Evolutionary conservation across 2,113 vertebrate genomes (phyloP), one percentile per base, ranked within the genome.

Genomic region (Leptosomus discolor): DNA sequence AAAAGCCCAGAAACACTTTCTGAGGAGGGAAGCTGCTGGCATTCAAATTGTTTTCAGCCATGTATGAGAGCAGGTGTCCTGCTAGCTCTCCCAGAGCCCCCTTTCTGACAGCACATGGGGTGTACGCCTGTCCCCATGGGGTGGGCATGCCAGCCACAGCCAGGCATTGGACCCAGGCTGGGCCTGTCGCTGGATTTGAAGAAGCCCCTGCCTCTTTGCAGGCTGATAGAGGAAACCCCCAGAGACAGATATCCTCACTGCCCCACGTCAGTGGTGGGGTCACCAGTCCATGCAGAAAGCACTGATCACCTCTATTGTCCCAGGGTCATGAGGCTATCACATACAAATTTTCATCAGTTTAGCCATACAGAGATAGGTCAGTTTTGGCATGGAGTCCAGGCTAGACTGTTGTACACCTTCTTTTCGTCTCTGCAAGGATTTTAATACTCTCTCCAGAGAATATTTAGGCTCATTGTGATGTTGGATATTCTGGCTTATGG

Each of bases 251-350:
- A 63, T 61, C 24, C 68, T 70, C 29, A 39, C 15, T 63, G 68
- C 9, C 41, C 27, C 14, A 8, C 1, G 1, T 3, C 48, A 12
- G 21, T 67, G 26, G 12, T 75, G 24, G 50, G 45, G 37, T 53
- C 2, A 0, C 16, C 0, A 0, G 27, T 64, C 48, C 39, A 56
- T 2, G 2, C 22, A 64, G 36, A 64, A 83, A 67, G 20, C 9
- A 1, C 29, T 54, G n/a, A 43, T 61, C 45, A 37, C 24, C 41
- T 70, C 29, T 3, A 0, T 45, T 77, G 22, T 77, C 69, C 30
- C 20, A 56, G 29, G 8, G n/a, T 39, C 74, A 2, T 12, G 6
- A n/a, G 46, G 10, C 50, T 87, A 29, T 41, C 61, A 54, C 48
- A 56, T 18, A 22, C 3, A 79, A 46, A 13, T n/a, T 88, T 76